Conservation (phyloP, 2,797 vertebrate species). For the Sebastes miniatus region DNA sequence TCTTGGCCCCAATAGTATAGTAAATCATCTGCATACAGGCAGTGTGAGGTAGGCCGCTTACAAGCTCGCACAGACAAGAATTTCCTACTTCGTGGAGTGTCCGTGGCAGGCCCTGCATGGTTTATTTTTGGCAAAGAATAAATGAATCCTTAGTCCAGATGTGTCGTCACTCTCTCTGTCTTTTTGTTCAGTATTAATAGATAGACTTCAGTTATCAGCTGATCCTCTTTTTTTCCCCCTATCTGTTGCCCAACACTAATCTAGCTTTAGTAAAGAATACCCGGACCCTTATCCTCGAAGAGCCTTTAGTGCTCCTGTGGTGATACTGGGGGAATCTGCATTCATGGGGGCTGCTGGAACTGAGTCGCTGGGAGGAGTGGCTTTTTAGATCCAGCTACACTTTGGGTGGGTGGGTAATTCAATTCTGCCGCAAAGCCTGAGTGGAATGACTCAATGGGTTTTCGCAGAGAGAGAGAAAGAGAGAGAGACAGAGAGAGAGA, state of each 20-base stretch:
- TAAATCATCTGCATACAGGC: constrained; percentile 20
- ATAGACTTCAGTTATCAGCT: constrained; percentile 1
- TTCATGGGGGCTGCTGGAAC: constrained; percentile 39
- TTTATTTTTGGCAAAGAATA: constrained; percentile 20
- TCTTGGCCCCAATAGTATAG: neutral
- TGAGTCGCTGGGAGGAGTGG: constrained; percentile 45
- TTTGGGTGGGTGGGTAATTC: constrained; percentile 67
- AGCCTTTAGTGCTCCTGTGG: constrained; percentile 41
- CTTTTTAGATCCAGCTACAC: constrained; percentile 46
- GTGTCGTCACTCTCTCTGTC: neutral
- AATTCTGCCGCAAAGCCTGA: constrained; percentile 65
- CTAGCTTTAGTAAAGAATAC: constrained; percentile 35
- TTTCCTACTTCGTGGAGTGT: neutral
- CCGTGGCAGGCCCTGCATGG: neutral
- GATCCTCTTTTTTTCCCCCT: constrained; percentile 25
- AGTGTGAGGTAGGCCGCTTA: neutral
- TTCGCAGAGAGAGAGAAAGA: constrained; percentile 29
- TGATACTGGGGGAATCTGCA: constrained; percentile 51
- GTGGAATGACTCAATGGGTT: constrained; percentile 66
- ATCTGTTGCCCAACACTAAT: constrained; percentile 27
- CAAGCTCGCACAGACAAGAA: neutral
- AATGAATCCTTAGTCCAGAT: neutral
- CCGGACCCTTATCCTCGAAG: constrained; percentile 25
- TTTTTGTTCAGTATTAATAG: constrained; percentile 5
- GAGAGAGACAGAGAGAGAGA: constrained; percentile 25